phyloP scores from a whole-genome alignment of 2,113 vertebrate genomes.

The Sapayoa aenigma region DNA sequence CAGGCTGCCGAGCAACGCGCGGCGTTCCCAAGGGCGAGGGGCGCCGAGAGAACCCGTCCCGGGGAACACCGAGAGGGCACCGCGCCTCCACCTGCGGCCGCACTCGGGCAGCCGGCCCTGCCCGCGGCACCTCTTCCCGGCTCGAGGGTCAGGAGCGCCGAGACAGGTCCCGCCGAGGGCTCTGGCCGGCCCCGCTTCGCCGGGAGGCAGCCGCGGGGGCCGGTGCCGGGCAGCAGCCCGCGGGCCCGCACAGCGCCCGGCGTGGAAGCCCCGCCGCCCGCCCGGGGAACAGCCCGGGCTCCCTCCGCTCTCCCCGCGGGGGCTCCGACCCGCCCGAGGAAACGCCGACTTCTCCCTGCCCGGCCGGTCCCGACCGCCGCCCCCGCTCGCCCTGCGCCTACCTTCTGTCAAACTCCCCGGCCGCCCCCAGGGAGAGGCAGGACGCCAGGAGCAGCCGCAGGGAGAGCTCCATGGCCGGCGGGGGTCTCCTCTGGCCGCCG shows the following conservation, averaged over 20 bases:
- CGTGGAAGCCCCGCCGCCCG: background rate
- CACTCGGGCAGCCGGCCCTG: background rate
- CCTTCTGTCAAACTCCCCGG: slow-evolving; percentile 88
- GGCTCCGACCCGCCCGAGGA: background rate
- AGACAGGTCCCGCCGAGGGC: background rate
- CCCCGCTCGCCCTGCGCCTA: slow-evolving; percentile 53
- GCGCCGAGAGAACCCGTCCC: background rate
- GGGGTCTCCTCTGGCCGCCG: too few species aligned
- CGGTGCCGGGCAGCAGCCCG: background rate
- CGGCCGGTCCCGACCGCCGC: background rate
- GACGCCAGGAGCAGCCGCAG: too few species aligned
- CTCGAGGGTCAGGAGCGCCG: background rate
- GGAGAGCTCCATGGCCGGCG: too few species aligned
- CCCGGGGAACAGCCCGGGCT: background rate
- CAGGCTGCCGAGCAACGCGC: background rate
- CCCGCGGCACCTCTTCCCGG: background rate
- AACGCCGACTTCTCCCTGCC: background rate
- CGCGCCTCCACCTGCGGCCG: background rate
- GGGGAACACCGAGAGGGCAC: too few species aligned
- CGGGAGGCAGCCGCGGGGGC: background rate
- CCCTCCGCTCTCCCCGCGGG: background rate
- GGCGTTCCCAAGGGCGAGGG: background rate
- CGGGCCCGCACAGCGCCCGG: background rate
- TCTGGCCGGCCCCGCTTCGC: background rate
- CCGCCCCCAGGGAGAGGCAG: slow-evolving; percentile 37